Conservation (phyloP, 2,113 vertebrate species). For the Ageneiosus marmoratus region DNA sequence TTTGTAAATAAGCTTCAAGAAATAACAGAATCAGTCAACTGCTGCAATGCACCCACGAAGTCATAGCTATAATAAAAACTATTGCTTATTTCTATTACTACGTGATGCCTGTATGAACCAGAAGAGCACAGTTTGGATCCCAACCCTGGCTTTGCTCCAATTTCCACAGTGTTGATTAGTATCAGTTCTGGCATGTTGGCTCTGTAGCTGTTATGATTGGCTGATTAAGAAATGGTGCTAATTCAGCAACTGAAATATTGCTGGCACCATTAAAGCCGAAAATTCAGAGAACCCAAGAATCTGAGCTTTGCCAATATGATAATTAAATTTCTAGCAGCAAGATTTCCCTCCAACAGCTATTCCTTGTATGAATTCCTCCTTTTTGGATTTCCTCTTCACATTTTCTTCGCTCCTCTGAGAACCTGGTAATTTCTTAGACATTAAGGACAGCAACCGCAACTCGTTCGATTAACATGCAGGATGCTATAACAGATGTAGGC, state of each 20-base stretch:
- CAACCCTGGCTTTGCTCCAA: conserved; percentile 4
- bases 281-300: not conserved
- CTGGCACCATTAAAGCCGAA: not conserved
- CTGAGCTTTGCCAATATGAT: conserved; percentile 13
- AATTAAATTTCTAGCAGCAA: conserved; percentile 20
- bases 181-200: conserved; percentile 20
- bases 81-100: not conserved
- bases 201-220: conserved; percentile 15
- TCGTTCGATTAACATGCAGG: conserved; percentile 22
- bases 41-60: not conserved
- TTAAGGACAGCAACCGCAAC: not conserved
- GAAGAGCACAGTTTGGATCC: not conserved
- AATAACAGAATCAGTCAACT: not conserved
- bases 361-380: not conserved
- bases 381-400: not conserved
- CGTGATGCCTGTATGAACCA: not conserved
- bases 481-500: conserved; percentile 17
- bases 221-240: conserved; percentile 32
- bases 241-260: conserved; percentile 30
- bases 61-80: not conserved
- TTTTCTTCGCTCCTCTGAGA: not conserved
- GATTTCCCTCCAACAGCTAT: conserved; percentile 15
- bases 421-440: not conserved
- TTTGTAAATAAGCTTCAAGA: not conserved
- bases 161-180: conserved; percentile 28